Evolutionary conservation across 2,113 vertebrate genomes (phyloP).

Genomic region (Australoheros scitulus): DNA sequence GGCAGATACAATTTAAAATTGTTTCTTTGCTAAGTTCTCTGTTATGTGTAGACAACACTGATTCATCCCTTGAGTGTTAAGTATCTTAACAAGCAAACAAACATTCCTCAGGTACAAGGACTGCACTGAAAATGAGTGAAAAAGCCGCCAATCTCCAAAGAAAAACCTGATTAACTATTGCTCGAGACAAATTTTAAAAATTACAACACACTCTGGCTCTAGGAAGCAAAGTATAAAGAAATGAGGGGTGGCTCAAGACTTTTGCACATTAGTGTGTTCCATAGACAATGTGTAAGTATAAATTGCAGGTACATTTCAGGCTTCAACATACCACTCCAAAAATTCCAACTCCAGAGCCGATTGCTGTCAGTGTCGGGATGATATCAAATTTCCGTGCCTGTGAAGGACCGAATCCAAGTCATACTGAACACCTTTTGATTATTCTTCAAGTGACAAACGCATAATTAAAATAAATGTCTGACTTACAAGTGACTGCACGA

Average conservation of each 20-base stretch:
- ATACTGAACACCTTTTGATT: accelerated
- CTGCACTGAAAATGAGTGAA: too few relatives aligned
- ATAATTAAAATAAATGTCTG: accelerated
- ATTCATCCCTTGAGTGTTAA: neutral
- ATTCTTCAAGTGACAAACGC: neutral
- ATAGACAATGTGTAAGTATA: neutral
- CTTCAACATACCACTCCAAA: constrained; percentile 92
- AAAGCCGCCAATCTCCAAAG: neutral
- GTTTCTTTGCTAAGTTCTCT: too few relatives aligned
- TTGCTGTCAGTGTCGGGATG: constrained; percentile 94
- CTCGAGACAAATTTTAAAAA: neutral
- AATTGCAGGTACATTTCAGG: neutral
- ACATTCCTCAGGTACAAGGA: too few relatives aligned
- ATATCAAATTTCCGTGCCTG: constrained; percentile 97
- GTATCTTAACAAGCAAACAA: too few relatives aligned
- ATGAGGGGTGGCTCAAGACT: too few relatives aligned
- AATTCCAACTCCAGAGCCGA: constrained; percentile 97
- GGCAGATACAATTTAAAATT: too few relatives aligned
- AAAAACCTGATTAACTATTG: neutral
- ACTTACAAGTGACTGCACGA: constrained; percentile 91
- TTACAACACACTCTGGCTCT: neutral
- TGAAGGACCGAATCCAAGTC: neutral
- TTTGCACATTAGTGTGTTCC: neutral
- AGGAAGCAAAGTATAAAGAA: neutral
- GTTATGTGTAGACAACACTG: neutral